Percentiles rank a stretch among this genome's conserved stretches.
phyloP scores from a whole-genome alignment of 2,888 invertebrate genomes.

The Eudasyphora cyanicolor region DNA sequence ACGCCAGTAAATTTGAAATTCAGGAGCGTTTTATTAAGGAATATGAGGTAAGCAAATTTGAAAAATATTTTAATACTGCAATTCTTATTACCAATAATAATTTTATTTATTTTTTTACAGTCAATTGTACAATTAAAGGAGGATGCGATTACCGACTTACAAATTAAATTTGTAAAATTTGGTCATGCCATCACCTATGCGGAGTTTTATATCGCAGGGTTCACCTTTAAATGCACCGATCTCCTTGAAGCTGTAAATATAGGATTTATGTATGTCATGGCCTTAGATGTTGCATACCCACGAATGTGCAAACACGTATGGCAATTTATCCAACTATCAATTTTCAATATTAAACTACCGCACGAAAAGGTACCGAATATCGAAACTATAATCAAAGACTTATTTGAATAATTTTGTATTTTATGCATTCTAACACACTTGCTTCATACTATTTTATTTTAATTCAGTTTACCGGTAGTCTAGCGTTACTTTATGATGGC shows the following conservation, averaged over 20 bases:
- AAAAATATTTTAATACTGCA: not conserved
- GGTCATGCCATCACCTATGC: not conserved
- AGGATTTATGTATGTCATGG: conserved; percentile 33
- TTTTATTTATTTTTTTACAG: conserved; percentile 1
- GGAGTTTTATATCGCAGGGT: conserved; percentile 23
- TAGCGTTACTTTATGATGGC: not conserved
- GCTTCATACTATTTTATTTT: not conserved
- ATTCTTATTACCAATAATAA: not conserved
- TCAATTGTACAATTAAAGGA: conserved; percentile 4
- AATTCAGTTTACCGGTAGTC: not conserved
- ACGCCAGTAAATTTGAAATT: not conserved
- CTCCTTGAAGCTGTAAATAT: conserved; percentile 31
- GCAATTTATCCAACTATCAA: conserved; percentile 36
- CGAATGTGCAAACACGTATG: conserved; percentile 32
- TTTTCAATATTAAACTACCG: conserved; percentile 13
- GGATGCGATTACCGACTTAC: conserved; percentile 1
- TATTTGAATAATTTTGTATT: conserved; percentile 1
- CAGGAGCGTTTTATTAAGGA: not conserved
- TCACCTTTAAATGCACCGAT: conserved; percentile 15
- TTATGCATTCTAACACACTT: not conserved
- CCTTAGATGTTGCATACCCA: conserved; percentile 22
- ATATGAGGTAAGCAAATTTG: not conserved
- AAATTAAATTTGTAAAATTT: conserved; percentile 13
- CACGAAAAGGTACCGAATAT: conserved; percentile 18
- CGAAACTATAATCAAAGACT: conserved; percentile 22